phyloP scores from a whole-genome alignment of 2,888 invertebrate genomes.

The Drosophila algonquin region DNA sequence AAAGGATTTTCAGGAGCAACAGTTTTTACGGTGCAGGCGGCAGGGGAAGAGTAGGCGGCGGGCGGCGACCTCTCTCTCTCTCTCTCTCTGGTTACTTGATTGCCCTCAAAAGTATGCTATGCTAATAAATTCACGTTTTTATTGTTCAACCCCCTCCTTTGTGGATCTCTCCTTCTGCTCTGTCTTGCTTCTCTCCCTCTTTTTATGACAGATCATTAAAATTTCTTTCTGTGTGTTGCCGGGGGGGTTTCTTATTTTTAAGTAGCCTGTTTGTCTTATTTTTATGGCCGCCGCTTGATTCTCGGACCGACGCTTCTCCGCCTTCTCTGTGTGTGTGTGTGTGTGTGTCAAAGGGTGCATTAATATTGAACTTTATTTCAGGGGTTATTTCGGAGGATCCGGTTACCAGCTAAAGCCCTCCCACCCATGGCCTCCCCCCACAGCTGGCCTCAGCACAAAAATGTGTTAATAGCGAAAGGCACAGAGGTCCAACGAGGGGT shows the following conservation, averaged over 20 bases:
- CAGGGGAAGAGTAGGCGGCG: no score
- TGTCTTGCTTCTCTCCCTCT: constrained; percentile 35
- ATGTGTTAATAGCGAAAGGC: constrained; percentile 58
- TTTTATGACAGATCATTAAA: constrained; percentile 79
- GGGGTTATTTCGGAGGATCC: constrained; percentile 55
- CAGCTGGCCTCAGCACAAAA: constrained; percentile 32
- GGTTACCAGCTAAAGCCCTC: constrained; percentile 35
- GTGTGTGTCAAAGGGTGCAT: constrained; percentile 74
- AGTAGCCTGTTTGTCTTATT: constrained; percentile 75
- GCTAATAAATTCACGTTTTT: constrained; percentile 75
- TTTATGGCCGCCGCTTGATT: constrained; percentile 63
- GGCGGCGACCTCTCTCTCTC: neutral
- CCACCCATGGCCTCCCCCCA: constrained; percentile 22
- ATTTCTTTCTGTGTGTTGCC: constrained; percentile 31
- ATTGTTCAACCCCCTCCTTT: constrained; percentile 38
- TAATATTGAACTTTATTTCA: constrained; percentile 75
- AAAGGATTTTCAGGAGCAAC: constrained; percentile 58
- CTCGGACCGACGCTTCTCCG: constrained; percentile 14
- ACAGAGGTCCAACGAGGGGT: neutral
- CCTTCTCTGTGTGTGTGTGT: neutral
- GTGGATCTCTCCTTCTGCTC: neutral
- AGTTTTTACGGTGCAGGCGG: constrained; percentile 13
- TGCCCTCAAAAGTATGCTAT: constrained; percentile 77
- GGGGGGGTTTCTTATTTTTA: constrained; percentile 53
- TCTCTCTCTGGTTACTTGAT: constrained; percentile 60